These are phyloP conservation scores for Deroplatys truncata DNA, from an alignment of 2,888 invertebrate species.

Conservation along the genomic window DNA sequence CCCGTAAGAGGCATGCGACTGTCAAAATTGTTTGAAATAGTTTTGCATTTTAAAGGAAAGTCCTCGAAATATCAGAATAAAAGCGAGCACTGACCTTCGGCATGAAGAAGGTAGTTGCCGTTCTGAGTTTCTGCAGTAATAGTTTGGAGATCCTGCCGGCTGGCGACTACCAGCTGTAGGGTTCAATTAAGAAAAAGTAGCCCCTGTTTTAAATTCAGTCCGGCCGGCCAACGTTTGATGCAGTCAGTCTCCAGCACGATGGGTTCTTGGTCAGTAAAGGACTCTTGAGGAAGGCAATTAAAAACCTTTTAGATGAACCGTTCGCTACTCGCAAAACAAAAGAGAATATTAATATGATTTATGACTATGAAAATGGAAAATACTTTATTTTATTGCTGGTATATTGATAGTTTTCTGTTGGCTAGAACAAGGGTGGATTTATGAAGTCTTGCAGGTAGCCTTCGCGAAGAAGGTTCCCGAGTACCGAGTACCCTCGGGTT, in stretches of 20 bases:
- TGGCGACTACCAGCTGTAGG: neutral
- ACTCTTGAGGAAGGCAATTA: slow-evolving; percentile 1
- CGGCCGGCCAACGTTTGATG: no score
- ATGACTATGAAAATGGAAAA: neutral
- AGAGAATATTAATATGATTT: neutral
- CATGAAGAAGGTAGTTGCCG: no score
- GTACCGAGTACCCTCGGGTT: no score
- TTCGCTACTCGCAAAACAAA: neutral
- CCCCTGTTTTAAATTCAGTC: neutral
- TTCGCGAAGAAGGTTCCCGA: no score
- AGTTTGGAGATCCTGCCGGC: neutral
- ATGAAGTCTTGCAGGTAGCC: no score
- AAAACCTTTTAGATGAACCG: slow-evolving; percentile 12
- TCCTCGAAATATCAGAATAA: no score
- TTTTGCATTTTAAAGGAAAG: no score
- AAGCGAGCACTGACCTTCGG: no score
- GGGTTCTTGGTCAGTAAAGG: neutral
- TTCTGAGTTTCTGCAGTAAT: neutral
- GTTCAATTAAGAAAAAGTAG: neutral
- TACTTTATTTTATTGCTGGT: neutral
- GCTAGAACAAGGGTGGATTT: neutral
- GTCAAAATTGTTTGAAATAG: no score
- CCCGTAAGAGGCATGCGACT: no score
- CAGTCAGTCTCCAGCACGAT: neutral
- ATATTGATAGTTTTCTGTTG: neutral